A percentile compares a stretch with the other conserved stretches of the same genome.
phyloP scores from a whole-genome alignment of 2,113 vertebrate genomes.

The Vidua macroura region DNA sequence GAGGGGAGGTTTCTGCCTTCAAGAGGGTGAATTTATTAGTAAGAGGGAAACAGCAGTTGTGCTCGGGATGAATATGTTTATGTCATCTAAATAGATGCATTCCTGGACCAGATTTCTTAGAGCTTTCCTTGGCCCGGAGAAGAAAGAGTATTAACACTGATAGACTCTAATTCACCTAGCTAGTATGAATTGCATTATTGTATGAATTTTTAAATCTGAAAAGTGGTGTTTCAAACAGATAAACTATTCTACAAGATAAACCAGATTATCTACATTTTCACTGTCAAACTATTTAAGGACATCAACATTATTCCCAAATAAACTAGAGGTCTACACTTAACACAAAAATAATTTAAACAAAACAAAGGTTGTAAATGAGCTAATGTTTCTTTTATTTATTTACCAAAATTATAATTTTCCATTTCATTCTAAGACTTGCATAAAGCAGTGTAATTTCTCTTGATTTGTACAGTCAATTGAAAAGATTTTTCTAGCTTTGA shows the following conservation, averaged over 20 bases:
- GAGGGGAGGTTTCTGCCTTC: background rate
- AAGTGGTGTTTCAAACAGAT: background rate
- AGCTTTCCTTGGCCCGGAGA: background rate
- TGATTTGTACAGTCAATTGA: background rate
- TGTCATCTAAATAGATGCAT: background rate
- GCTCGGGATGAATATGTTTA: background rate
- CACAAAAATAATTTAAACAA: background rate
- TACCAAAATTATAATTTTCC: background rate
- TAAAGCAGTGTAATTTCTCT: background rate
- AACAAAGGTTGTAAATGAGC: background rate
- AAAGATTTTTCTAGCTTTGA: background rate
- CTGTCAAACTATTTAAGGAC: background rate
- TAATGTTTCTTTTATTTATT: background rate
- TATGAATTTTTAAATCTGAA: background rate
- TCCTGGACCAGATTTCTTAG: background rate
- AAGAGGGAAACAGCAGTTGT: background rate
- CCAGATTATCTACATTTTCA: background rate
- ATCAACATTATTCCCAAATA: background rate
- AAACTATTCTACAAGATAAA: background rate
- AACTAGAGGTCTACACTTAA: background rate
- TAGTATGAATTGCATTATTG: background rate
- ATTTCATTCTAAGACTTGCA: background rate
- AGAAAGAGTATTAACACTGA: background rate
- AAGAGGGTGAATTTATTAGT: background rate
- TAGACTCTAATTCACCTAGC: background rate